Conservation (phyloP, 2,113 vertebrate species). For the Syngnathus floridae region DNA sequence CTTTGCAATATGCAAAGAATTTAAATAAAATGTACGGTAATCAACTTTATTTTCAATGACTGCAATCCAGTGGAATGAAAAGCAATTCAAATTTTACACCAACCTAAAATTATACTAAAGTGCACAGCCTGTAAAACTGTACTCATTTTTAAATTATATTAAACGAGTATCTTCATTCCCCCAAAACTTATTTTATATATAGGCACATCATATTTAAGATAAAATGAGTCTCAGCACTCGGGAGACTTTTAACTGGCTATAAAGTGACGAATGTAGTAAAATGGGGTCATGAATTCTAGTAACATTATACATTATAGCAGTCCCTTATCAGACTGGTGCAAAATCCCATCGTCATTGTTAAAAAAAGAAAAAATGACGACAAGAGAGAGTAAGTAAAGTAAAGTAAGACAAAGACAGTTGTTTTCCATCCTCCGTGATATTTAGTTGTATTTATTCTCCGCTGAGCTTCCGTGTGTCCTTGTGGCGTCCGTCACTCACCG, state of each 20-base stretch:
- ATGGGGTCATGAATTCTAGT: neutral
- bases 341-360: neutral
- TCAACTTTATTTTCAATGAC: neutral
- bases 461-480: slow-evolving; percentile 41
- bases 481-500: slow-evolving; percentile 33
- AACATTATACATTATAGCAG: neutral
- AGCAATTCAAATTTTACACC: neutral
- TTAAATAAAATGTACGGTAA: neutral
- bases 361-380: neutral
- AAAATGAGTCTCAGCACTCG: neutral
- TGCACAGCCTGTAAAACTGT: neutral
- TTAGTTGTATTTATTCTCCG: slow-evolving; percentile 31
- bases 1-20: neutral
- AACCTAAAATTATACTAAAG: neutral
- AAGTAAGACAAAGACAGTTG: slow-evolving; percentile 24
- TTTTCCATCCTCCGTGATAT: slow-evolving; percentile 32
- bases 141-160: neutral
- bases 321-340: neutral
- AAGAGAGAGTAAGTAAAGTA: slow-evolving; percentile 5
- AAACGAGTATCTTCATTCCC: too few relatives aligned
- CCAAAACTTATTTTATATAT: neutral
- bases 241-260: neutral
- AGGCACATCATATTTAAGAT: neutral
- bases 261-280: neutral
- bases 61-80: neutral